Evolutionary conservation across 2,113 vertebrate genomes (phyloP), one percentile per base, ranked within the genome.

Genomic region (Passer montanus): DNA sequence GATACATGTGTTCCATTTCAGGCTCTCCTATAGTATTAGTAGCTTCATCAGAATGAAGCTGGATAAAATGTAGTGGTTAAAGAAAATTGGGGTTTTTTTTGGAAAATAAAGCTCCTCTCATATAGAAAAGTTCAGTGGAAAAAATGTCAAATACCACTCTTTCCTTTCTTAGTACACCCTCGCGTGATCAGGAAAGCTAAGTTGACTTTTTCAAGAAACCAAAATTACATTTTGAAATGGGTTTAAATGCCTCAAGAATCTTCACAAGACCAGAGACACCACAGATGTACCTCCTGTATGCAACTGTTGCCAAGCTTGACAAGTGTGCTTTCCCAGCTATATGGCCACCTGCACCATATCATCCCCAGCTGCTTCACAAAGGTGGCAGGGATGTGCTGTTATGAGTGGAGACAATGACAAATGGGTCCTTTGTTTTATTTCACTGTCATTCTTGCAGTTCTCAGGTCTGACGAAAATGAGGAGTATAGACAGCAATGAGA

Each of bases 261-360:
- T 55, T 82, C 59, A 60, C 21, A 53, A 73, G 31, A 76, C 37
- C 33, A 53, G 63, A 41, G 19, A 37, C 9, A 26, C 10, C 1
- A 2, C 23, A 66, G 17, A 28, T 27, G 37, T 46, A 14, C 12
- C 10, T 81, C 37, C 43, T 30, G 7, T 35, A 31, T 60, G 24
- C 0, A 1, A 21, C 9, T 75, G 8, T 60, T 49, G 41, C 20
- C 58, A 44, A 69, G 24, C 6, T 41, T 0, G 0, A 31, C 44
- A 41, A 23, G 24, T 4, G 14, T 58, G 30, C 33, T 53, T 64
- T 82, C 31, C 41, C 39, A 72, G 31, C 31, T 47, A 4, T 16
- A 4, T 33, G 16, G 30, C 5, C 52, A 3, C 44, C 20, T 52
- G 24, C 26, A 27, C 53, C 27, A 4, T n/a, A 64, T 76, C 52